Evolutionary conservation across 2,888 invertebrate species (phyloP), one percentile per base, ranked within the genome.

Genomic region (Hermaeophaga mercurialis): DNA sequence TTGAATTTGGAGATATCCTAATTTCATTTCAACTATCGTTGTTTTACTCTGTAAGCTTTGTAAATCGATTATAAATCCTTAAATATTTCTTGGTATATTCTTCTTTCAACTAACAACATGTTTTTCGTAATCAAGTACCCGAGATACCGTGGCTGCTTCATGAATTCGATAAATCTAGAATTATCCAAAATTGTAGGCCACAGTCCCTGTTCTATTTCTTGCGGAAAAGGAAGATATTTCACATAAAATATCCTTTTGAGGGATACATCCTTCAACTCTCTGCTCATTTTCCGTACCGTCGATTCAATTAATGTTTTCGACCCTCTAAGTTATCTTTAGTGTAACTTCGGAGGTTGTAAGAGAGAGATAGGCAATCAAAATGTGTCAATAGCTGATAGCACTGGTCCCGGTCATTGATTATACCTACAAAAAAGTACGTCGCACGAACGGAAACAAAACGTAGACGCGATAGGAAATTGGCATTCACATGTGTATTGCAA

Each of bases 401-500:
- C 41, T 34, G 47, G 52, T 15, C 33, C 43, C 48, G 47, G 34
- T 54, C 53, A 48, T 54, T 36, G 57, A 53, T 47, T 54, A 41
- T 44, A 48, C 41, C 57, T 53, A 48, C 57, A 45, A 57, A 57
- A 57, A 57, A 48, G 38, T 43, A 43, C 46, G 57, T 50, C 33
- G 52, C 43, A 28, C 45, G 53, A 60, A 60, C 60, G 60, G 60
- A 60, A 57, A 43, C 41, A 44, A 55, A 60, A 44, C 43, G 47
- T 19, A 47, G 55, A 55, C 47, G 18, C 36, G 55, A 60, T 46
- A 60, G 60, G 60, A 60, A 60, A 60, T 60, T 60, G 60, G 52
- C 55, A 52, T 54, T 54, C 54, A 50, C 56, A 47, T 57, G 52
- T 57, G 50, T 50, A 50, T 41, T 41, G 41, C 41, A 22, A 31